Percentiles rank a stretch among this genome's conserved stretches.
These are phyloP conservation scores for Euglossa dilemma DNA, from an alignment of 1,140 invertebrate species.

Conservation along the genomic window DNA sequence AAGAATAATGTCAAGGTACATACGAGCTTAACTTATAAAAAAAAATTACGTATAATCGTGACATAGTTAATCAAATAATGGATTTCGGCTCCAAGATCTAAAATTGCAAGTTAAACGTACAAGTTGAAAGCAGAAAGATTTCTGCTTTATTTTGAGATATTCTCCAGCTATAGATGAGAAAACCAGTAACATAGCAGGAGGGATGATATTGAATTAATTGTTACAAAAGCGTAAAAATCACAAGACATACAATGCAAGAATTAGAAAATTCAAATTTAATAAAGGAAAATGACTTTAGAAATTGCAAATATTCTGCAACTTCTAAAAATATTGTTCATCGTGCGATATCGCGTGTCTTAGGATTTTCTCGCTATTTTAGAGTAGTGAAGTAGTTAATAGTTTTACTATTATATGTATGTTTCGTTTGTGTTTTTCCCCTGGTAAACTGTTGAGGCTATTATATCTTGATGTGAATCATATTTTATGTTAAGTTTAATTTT, in stretches of 20 bases:
- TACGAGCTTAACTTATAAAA: conserved; percentile 66
- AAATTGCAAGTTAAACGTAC: conserved; percentile 71
- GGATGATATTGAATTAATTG: conserved; percentile 80
- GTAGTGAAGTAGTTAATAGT: conserved; percentile 78
- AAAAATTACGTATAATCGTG: conserved; percentile 60
- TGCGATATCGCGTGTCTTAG: conserved; percentile 78
- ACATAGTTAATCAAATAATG: conserved; percentile 62
- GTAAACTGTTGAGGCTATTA: conserved; percentile 83
- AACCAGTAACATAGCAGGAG: conserved; percentile 69
- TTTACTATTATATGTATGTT: conserved; percentile 81
- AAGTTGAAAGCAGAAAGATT: conserved; percentile 69
- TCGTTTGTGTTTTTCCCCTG: conserved; percentile 82
- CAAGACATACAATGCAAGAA: conserved; percentile 75
- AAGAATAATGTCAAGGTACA: conserved; percentile 61
- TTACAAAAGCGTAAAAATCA: conserved; percentile 81
- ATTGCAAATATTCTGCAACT: conserved; percentile 59
- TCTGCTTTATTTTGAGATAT: conserved; percentile 75
- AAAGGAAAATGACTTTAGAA: conserved; percentile 48
- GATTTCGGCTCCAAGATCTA: conserved; percentile 71
- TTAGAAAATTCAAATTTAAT: conserved; percentile 54
- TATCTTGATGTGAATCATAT: conserved; percentile 75
- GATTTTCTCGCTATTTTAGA: conserved; percentile 82
- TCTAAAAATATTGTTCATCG: conserved; percentile 62
- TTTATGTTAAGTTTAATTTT: conserved; percentile 75
- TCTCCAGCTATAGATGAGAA: conserved; percentile 67